These are phyloP conservation scores for Lagodon rhomboides DNA, from an alignment of 2,797 vertebrate genomes.

Conservation along the genomic window DNA sequence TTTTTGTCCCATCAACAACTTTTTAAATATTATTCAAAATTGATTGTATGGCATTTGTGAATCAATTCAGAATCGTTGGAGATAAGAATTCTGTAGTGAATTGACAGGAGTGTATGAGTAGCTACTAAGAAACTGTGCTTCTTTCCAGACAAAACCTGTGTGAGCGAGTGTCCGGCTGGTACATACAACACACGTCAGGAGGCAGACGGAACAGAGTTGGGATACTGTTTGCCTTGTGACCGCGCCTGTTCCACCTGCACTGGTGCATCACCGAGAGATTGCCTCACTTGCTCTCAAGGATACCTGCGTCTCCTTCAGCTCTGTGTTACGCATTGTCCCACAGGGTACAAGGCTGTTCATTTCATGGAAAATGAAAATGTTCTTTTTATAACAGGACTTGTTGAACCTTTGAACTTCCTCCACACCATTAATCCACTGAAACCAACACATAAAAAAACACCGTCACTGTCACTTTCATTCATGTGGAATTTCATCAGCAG, in stretches of 20 bases:
- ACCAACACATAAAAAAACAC: background rate
- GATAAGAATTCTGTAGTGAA: no score
- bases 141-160: slow-evolving; percentile 81
- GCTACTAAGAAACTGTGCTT: slow-evolving; percentile 2
- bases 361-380: background rate
- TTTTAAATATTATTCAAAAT: no score
- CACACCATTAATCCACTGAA: background rate
- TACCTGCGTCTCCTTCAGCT: slow-evolving; percentile 83
- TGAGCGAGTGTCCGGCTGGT: slow-evolving; percentile 78
- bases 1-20: no score
- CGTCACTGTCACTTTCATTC: background rate
- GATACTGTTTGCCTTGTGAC: slow-evolving; percentile 84
- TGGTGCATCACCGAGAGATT: slow-evolving; percentile 83
- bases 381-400: background rate
- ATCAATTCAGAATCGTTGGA: background rate
- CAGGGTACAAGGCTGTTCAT: slow-evolving; percentile 69
- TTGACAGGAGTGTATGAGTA: background rate
- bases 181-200: slow-evolving; percentile 81
- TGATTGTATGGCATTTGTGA: no score
- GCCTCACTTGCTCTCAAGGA: slow-evolving; percentile 81
- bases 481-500: background rate
- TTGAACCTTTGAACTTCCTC: background rate
- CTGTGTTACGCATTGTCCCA: slow-evolving; percentile 85
- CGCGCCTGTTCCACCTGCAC: slow-evolving; percentile 81
- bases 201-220: slow-evolving; percentile 81